A percentile compares a stretch with the other conserved stretches of the same genome.
These are phyloP conservation scores for Drosophila sechellia DNA, from an alignment of 1,140 invertebrate species.

Conservation along the genomic window DNA sequence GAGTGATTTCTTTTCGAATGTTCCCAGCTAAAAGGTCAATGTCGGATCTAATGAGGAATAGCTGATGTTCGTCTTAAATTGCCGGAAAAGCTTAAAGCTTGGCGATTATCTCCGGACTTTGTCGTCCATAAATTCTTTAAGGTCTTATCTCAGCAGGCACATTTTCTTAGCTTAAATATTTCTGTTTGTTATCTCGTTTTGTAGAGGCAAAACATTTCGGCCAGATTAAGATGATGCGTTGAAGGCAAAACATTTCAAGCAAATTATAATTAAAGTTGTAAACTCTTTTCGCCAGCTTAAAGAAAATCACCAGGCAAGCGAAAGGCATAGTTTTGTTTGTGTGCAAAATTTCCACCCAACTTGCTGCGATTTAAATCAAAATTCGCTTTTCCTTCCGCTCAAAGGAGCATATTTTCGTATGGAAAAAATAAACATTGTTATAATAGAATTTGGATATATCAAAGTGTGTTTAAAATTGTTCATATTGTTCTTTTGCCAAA, in stretches of 20 bases:
- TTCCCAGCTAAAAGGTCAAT: conserved; percentile 2
- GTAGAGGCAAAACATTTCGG: conserved; percentile 8
- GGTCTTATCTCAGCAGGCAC: conserved; percentile 23
- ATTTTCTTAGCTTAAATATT: conserved; percentile 32
- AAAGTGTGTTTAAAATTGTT: neutral
- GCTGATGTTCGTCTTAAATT: neutral
- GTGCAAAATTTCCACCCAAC: conserved; percentile 18
- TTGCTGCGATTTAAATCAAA: conserved; percentile 15
- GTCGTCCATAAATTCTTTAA: conserved; percentile 18
- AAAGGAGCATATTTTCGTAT: neutral
- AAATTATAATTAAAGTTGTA: conserved; percentile 37
- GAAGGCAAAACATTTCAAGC: conserved; percentile 27
- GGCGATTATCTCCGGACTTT: conserved; percentile 7
- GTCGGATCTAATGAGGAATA: neutral
- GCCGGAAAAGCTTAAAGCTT: conserved; percentile 2
- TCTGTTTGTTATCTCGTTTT: conserved; percentile 26
- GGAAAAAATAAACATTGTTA: neutral
- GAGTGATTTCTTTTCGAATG: neutral
- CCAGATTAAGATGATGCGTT: conserved; percentile 25
- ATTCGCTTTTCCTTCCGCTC: neutral
- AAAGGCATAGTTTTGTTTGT: conserved; percentile 6
- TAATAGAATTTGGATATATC: neutral
- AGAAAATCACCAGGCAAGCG: conserved; percentile 1
- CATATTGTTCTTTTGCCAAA: too few species aligned
- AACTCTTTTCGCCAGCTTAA: conserved; percentile 23